phyloP scores from a whole-genome alignment of 53 echinoderm and acorn worm species.

The Astropecten irregularis region DNA sequence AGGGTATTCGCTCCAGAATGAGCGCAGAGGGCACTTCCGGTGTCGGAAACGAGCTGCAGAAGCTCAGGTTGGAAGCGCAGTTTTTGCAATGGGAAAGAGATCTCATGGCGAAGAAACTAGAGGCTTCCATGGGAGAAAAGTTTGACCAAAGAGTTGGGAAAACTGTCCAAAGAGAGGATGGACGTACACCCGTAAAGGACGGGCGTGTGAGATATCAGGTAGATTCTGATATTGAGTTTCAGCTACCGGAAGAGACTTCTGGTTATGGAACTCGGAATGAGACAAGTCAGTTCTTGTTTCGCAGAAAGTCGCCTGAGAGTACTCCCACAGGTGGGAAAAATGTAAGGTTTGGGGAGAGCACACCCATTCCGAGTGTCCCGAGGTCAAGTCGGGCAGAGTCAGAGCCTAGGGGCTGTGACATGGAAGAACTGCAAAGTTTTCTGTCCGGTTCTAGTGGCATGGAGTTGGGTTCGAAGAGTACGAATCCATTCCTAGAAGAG shows the following conservation, averaged over 20 bases:
- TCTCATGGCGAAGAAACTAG: too few relatives aligned
- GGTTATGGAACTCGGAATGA: too few relatives aligned
- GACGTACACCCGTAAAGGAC: neutral
- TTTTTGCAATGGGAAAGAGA: neutral
- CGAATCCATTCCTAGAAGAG: too few relatives aligned
- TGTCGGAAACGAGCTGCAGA: neutral
- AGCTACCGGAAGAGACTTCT: too few relatives aligned
- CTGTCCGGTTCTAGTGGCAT: neutral
- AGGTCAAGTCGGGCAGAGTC: too few relatives aligned
- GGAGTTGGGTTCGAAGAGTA: neutral
- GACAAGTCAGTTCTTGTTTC: too few relatives aligned
- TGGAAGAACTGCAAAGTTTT: neutral
- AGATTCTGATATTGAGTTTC: neutral
- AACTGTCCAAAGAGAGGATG: neutral
- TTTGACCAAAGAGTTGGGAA: too few relatives aligned
- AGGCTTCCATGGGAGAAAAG: neutral
- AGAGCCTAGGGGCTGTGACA: too few relatives aligned
- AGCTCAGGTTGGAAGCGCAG: neutral
- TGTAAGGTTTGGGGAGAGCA: neutral
- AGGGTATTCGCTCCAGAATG: too few relatives aligned
- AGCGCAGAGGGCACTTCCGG: too few relatives aligned
- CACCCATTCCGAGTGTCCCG: too few relatives aligned
- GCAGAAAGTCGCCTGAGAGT: neutral
- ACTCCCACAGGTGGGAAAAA: neutral
- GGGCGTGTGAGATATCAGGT: neutral